Evolutionary conservation across 2,888 invertebrate genomes (phyloP).

Genomic region (Hypercompe scribonia): DNA sequence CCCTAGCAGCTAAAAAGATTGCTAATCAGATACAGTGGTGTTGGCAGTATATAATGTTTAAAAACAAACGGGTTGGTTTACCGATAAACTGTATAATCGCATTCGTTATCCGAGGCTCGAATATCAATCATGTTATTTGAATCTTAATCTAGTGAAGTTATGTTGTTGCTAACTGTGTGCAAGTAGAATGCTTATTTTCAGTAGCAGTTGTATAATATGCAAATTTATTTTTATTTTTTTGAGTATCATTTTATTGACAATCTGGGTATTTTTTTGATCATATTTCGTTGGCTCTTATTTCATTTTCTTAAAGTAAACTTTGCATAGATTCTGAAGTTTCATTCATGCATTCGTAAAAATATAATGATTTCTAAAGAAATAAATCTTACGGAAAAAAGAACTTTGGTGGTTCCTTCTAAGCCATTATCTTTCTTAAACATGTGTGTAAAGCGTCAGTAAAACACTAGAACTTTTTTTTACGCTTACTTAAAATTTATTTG

Average conservation of each 20-base stretch:
- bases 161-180: background rate
- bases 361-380: background rate
- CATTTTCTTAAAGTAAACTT: background rate
- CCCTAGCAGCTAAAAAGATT: slow-evolving; percentile 2
- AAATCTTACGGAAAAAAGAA: background rate
- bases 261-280: background rate
- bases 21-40: background rate
- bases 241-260: background rate
- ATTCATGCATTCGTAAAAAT: background rate
- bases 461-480: background rate
- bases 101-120: background rate
- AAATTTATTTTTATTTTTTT: background rate
- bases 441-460: no score
- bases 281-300: background rate
- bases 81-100: background rate
- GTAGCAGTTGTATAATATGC: background rate
- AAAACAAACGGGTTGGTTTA: slow-evolving; percentile 11
- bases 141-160: slow-evolving; percentile 3
- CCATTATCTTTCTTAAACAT: no score
- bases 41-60: background rate
- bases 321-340: no score
- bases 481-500: background rate
- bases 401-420: background rate
- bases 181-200: slow-evolving; percentile 1
- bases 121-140: slow-evolving; percentile 10